Evolutionary conservation across 2,797 vertebrate genomes (phyloP), one percentile per base, ranked within the genome.

Genomic region (Notolabrus celidotus): DNA sequence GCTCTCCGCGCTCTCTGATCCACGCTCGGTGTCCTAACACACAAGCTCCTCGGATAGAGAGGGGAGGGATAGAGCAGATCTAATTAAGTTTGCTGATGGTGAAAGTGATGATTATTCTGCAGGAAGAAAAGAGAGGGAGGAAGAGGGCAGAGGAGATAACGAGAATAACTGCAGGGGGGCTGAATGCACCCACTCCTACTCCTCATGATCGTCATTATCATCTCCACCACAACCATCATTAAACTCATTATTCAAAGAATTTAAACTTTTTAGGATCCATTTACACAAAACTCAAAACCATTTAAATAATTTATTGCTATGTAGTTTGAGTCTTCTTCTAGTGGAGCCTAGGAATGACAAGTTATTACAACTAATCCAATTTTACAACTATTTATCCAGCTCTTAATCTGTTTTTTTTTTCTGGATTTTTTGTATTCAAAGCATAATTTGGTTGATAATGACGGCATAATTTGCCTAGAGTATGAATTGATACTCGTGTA

Each of bases 11-110:
- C 63, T 78, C 74, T 80, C 83, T 88, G 85, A 89, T 89, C 86
- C 85, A 6, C 41, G 46, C 85, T 77, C 69, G 43, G 55, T 77
- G 84, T 90, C 90, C 82, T 75, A 46, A 85, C 27, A 73, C 81
- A 57, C 70, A 65, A 33, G 71, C 62, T 66, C 64, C 5, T 2
- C 33, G 50, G 63, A 81, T 63, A 2, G 75, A 81, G 74, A 23
- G 7, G 46, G 14, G 22, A 38, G 23, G 81, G 68, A 83, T 61
- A 55, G 76, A 87, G 84, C 71, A 66, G 70, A 87, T 89, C 83
- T 90, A 91, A 92, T 90, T 89, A 89, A 85, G 86, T 90, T 90
- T 84, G 82, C 86, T 82, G 85, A 87, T 86, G 84, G 78, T 79
- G 80, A 74, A 80, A 88, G 85, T 77, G 83, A 82, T 89, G 87